These are phyloP conservation scores for Tipula lateralis DNA, from an alignment of 2,888 invertebrate species.

Conservation along the genomic window DNA sequence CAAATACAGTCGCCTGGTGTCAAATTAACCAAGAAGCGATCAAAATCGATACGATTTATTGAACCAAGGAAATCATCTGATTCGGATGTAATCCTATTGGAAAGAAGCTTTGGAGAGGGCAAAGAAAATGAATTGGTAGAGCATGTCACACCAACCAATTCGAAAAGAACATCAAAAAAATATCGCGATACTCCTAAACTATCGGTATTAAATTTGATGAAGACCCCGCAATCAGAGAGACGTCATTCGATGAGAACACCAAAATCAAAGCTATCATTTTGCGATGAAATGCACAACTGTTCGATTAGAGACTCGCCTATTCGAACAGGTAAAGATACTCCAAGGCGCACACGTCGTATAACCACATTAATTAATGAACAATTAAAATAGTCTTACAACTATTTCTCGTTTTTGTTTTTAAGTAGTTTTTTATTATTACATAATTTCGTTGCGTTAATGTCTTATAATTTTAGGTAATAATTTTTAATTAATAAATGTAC, in stretches of 20 bases:
- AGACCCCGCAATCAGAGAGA: neutral
- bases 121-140: neutral
- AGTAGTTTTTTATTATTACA: neutral
- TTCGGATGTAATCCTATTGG: neutral
- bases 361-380: neutral
- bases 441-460: neutral
- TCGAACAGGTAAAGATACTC: neutral
- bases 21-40: neutral
- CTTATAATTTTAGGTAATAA: too few species aligned
- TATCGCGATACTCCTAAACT: neutral
- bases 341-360: neutral
- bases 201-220: neutral
- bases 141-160: neutral
- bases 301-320: neutral
- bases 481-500: too few species aligned
- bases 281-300: neutral
- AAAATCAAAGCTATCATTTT: neutral
- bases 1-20: neutral
- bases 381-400: neutral
- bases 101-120: neutral
- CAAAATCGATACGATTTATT: neutral
- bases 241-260: neutral
- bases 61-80: neutral
- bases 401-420: neutral
- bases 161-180: neutral